Evolutionary conservation across 2,888 invertebrate species (phyloP).

Genomic region (Apodemia arnacis): DNA sequence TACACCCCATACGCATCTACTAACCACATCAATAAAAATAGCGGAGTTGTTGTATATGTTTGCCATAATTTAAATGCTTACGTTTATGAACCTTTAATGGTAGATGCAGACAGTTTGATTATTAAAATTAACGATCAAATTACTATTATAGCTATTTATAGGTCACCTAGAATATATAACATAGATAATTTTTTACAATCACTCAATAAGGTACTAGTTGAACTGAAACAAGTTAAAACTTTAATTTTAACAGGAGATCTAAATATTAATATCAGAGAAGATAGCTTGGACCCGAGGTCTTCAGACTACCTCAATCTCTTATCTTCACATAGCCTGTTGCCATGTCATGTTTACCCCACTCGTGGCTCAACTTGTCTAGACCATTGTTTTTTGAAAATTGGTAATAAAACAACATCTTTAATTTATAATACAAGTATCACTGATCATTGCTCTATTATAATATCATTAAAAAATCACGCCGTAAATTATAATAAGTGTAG

Average conservation of each 20-base stretch:
- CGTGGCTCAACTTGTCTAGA: slow-evolving; percentile 44
- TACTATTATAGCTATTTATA: slow-evolving; percentile 33
- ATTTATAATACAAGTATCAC: slow-evolving; percentile 43
- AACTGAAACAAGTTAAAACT: slow-evolving; percentile 7
- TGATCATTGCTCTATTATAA: slow-evolving; percentile 34
- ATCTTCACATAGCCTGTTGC: slow-evolving; percentile 33
- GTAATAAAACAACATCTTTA: background rate
- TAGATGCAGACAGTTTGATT: slow-evolving; percentile 36
- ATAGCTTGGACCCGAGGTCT: slow-evolving; percentile 1
- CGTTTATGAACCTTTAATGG: slow-evolving; percentile 23
- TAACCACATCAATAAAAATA: slow-evolving; percentile 35
- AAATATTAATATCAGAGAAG: slow-evolving; percentile 35
- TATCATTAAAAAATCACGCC: background rate
- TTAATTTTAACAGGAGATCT: slow-evolving; percentile 39
- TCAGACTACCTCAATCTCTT: slow-evolving; percentile 40
- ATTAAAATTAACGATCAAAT: slow-evolving; percentile 2
- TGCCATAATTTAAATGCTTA: slow-evolving; percentile 1
- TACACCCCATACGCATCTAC: background rate
- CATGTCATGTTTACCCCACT: slow-evolving; percentile 38
- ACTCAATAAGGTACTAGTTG: slow-evolving; percentile 1
- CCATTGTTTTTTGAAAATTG: slow-evolving; percentile 35
- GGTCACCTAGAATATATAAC: slow-evolving; percentile 34
- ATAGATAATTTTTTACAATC: slow-evolving; percentile 24
- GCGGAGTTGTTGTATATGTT: slow-evolving; percentile 40
- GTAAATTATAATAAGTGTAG: background rate